These are phyloP conservation scores for Crocallis elinguaria DNA, from an alignment of 2,888 invertebrate species.

Conservation along the genomic window DNA sequence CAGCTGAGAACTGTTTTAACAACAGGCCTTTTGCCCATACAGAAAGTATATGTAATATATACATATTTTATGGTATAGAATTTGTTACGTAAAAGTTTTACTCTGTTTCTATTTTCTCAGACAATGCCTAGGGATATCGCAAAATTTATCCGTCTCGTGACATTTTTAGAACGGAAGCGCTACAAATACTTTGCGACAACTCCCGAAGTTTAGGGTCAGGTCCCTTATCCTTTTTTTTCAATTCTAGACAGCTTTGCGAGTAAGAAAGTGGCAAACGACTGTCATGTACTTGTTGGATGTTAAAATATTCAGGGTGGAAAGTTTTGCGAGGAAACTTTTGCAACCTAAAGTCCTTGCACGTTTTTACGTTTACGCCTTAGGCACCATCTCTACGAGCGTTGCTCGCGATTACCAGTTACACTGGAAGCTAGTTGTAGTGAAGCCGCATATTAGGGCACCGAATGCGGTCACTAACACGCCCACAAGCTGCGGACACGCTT, in stretches of 20 bases:
- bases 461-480: no score
- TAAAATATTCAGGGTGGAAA: neutral
- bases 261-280: neutral
- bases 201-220: constrained; percentile 17
- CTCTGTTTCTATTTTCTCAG: neutral
- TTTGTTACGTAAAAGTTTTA: neutral
- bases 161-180: constrained; percentile 10
- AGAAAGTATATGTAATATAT: no score
- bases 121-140: neutral
- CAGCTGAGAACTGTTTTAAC: no score
- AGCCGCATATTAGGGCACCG: no score
- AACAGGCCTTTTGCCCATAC: no score
- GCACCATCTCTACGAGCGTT: no score
- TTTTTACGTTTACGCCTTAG: no score
- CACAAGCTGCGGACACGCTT: no score
- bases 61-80: no score
- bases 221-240: constrained; percentile 11
- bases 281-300: neutral
- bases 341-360: neutral
- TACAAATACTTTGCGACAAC: constrained; percentile 6
- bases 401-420: no score
- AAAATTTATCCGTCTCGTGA: constrained; percentile 2
- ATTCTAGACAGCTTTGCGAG: constrained; percentile 10
- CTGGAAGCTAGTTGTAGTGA: no score
- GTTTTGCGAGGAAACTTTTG: neutral